phyloP scores from a whole-genome alignment of 2,888 invertebrate species.

The Thymelicus sylvestris region DNA sequence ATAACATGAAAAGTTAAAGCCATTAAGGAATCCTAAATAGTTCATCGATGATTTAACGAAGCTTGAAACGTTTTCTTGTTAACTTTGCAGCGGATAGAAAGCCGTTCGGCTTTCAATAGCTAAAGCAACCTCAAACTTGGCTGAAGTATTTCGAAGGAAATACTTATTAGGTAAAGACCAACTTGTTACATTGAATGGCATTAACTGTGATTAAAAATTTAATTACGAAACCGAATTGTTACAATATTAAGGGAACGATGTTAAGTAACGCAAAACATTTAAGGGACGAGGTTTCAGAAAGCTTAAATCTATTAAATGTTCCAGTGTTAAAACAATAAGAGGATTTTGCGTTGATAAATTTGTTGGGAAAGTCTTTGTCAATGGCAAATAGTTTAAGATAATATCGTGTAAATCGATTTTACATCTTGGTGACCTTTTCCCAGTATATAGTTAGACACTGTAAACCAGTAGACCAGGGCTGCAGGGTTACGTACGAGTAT shows the following conservation, averaged over 20 bases:
- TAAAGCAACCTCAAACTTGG: slow-evolving; percentile 9
- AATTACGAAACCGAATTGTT: slow-evolving; percentile 23
- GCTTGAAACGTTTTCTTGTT: slow-evolving; percentile 3
- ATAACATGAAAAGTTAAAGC: neutral
- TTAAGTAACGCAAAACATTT: slow-evolving; percentile 25
- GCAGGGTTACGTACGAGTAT: no score
- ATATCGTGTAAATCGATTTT: neutral
- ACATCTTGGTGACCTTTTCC: no score
- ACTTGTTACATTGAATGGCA: slow-evolving; percentile 19
- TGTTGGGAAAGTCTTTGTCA: neutral
- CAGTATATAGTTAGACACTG: no score
- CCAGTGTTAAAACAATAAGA: slow-evolving; percentile 8
- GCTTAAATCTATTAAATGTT: slow-evolving; percentile 13
- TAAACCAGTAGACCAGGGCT: no score
- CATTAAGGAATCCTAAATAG: neutral
- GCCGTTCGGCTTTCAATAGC: neutral
- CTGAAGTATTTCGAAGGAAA: slow-evolving; percentile 30
- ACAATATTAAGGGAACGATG: slow-evolving; percentile 13
- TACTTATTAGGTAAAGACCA: slow-evolving; percentile 9
- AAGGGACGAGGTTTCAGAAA: neutral
- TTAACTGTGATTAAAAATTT: slow-evolving; percentile 21
- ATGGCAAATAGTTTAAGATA: neutral
- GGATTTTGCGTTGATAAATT: neutral
- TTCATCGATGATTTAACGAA: neutral
- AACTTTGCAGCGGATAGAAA: slow-evolving; percentile 12